Conservation (phyloP, 2,888 invertebrate genomes). For the Biston betularia region DNA sequence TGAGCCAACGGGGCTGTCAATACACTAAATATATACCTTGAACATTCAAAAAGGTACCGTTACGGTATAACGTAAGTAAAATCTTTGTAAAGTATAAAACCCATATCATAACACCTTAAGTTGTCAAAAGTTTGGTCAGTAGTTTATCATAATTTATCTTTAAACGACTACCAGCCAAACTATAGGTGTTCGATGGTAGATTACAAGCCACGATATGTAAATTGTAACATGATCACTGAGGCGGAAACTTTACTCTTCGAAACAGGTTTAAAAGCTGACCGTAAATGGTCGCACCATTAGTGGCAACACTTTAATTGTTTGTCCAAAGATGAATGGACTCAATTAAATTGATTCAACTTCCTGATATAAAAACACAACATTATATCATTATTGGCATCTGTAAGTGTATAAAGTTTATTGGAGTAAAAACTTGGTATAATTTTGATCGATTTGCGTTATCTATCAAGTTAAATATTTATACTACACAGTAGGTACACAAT, state of each 20-base stretch:
- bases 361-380: constrained; percentile 51
- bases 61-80: too few relatives aligned
- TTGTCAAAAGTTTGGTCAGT: background rate
- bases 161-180: constrained; percentile 1
- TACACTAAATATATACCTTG: too few relatives aligned
- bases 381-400: constrained; percentile 43
- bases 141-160: background rate
- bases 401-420: constrained; percentile 35
- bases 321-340: constrained; percentile 58
- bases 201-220: constrained; percentile 59
- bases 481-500: too few relatives aligned
- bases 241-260: constrained; percentile 50
- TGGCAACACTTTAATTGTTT: constrained; percentile 62
- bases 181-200: constrained; percentile 14
- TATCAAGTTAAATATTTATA: background rate
- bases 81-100: too few relatives aligned
- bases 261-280: constrained; percentile 46
- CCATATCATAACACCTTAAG: background rate
- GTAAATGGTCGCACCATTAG: constrained; percentile 59
- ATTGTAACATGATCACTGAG: constrained; percentile 62
- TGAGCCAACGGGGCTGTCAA: too few relatives aligned
- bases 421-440: constrained; percentile 30
- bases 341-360: constrained; percentile 58
- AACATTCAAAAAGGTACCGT: too few relatives aligned
- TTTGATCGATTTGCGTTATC: constrained; percentile 8